Percentiles rank a stretch among this genome's conserved stretches.
These are phyloP conservation scores for Atta texana DNA, from an alignment of 1,140 invertebrate genomes.

Conservation along the genomic window DNA sequence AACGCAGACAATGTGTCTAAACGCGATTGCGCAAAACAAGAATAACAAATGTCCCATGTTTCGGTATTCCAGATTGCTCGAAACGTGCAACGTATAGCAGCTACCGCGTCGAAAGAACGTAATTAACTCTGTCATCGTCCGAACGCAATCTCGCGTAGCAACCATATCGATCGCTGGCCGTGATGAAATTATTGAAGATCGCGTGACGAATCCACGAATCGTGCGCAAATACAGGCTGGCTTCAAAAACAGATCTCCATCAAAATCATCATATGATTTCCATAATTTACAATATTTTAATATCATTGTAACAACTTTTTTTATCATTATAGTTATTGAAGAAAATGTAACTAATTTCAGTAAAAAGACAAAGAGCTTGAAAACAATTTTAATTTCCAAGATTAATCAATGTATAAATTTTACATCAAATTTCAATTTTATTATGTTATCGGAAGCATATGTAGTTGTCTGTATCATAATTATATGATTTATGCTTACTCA, in stretches of 20 bases:
- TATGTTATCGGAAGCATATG: neutral
- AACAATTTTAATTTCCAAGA: neutral
- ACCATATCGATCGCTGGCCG: constrained; percentile 33
- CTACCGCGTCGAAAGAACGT: constrained; percentile 21
- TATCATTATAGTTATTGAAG: neutral
- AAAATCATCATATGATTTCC: neutral
- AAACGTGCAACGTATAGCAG: constrained; percentile 16
- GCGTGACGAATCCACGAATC: constrained; percentile 31
- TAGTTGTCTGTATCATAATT: neutral
- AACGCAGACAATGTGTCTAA: neutral
- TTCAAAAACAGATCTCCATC: constrained; percentile 24
- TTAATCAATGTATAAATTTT: neutral
- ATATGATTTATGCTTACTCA: neutral
- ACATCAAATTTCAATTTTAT: neutral
- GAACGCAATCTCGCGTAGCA: constrained; percentile 29
- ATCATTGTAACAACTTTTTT: neutral
- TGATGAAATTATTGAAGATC: constrained; percentile 44
- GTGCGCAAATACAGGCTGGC: neutral
- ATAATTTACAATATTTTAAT: neutral
- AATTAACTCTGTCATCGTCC: constrained; percentile 44
- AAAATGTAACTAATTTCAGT: neutral
- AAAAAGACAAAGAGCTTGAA: neutral
- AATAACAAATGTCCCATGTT: constrained; percentile 20
- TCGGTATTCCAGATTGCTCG: constrained; percentile 40
- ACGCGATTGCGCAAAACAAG: constrained; percentile 10